Base-by-base conservation (phyloP, 1,140 invertebrate species). In the Ceratina australensis region DNA sequence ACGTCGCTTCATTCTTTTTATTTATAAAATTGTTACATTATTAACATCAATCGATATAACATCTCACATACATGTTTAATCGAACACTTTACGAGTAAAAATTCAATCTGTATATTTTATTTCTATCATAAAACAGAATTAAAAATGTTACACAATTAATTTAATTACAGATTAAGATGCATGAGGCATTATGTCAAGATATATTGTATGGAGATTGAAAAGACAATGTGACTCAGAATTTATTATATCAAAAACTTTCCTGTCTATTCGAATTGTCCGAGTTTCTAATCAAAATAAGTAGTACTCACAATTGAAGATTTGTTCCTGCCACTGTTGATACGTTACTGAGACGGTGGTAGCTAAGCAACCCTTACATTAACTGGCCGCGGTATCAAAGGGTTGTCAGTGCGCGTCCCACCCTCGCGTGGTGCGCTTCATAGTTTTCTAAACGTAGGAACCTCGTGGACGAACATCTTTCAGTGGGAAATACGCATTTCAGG, bases 311-410 rank as follows among this genome's bases (percentile, higher is more conserved):
- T 61, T 76, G 52, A 59, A 20, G 49, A 12, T 69, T 57, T 77
- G 33, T 42, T 42, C 33, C 24, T 50, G 16, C 56, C 47, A 77
- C 20, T 66, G 56, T 85, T 79, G 75, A 74, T 88, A 87, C 82
- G 85, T 79, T 84, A 86, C 86, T 86, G 86, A 81, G 61, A 65
- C 61, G 68, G 76, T 88, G 88, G 89, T 90, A 85, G 82, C 89
- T 76, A 88, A 87, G 89, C 89, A 90, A 90, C 89, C 85, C 80
- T 88, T 87, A 83, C 78, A 72, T 89, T 87, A 86, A 82, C 81
- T 80, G 66, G 56, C 64, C 59, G 77, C 77, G 66, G 84, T 82
- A 86, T 83, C 81, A 87, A 75, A 81, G 87, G 79, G 85, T 80
- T 81, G 81, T 80, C 85, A 90, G 89, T 90, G 79, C 80, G 83